These are phyloP conservation scores for Melanchra persicariae DNA, from an alignment of 2,888 invertebrate species.

Conservation along the genomic window DNA sequence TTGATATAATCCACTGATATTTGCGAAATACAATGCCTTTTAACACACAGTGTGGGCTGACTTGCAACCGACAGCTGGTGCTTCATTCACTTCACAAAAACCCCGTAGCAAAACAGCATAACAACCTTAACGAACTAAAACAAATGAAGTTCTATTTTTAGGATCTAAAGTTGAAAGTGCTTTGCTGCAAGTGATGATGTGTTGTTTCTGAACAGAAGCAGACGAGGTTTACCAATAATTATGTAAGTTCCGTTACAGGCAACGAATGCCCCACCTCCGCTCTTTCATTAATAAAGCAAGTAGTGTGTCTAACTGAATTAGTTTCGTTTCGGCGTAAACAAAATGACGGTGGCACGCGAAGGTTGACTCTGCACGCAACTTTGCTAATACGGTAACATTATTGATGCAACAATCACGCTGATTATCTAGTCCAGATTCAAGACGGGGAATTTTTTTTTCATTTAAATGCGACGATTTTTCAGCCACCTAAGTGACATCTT, in stretches of 20 bases:
- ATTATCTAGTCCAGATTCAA: neutral
- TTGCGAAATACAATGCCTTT: slow-evolving; percentile 69
- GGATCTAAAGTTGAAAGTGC: slow-evolving; percentile 18
- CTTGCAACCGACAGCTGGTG: slow-evolving; percentile 74
- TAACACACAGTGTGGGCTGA: slow-evolving; percentile 68
- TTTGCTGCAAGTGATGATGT: neutral
- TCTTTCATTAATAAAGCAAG: slow-evolving; percentile 79
- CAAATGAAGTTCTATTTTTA: slow-evolving; percentile 33
- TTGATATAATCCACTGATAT: slow-evolving; percentile 60
- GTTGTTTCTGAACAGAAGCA: slow-evolving; percentile 29
- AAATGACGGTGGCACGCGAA: slow-evolving; percentile 66
- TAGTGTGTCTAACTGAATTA: slow-evolving; percentile 71
- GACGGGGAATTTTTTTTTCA: too few relatives aligned
- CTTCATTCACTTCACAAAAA: slow-evolving; percentile 73
- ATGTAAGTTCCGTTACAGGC: slow-evolving; percentile 81
- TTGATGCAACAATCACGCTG: slow-evolving; percentile 17
- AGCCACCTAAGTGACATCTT: too few relatives aligned
- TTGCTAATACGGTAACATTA: slow-evolving; percentile 43
- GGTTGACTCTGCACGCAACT: slow-evolving; percentile 63
- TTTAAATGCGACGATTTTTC: too few relatives aligned
- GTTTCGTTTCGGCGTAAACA: slow-evolving; percentile 65
- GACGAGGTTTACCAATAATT: slow-evolving; percentile 78
- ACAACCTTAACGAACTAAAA: slow-evolving; percentile 4
- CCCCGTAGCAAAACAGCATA: slow-evolving; percentile 42
- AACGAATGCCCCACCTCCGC: slow-evolving; percentile 72